Conservation (phyloP, 2,113 vertebrate genomes). For the Cynocephalus volans region DNA sequence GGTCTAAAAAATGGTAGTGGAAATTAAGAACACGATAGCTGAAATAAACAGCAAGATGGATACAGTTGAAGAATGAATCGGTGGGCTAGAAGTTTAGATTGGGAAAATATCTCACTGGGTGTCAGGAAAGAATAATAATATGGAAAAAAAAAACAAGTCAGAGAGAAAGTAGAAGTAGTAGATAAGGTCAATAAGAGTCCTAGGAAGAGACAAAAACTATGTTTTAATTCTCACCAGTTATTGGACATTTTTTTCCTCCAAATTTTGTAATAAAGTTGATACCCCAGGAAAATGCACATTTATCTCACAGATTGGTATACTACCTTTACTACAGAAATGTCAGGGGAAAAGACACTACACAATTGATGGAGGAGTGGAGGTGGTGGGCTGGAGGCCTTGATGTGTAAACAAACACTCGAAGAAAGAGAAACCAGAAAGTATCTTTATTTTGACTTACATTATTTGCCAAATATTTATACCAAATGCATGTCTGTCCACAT, state of each 20-base stretch:
- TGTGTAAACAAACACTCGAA: not conserved
- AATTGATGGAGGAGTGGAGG: not conserved
- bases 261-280: not conserved
- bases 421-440: not conserved
- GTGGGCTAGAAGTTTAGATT: not conserved
- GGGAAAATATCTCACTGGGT: not conserved
- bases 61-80: not conserved
- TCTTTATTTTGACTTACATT: not conserved
- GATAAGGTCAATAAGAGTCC: not conserved
- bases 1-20: not conserved
- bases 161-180: not conserved
- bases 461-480: not conserved
- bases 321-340: not conserved
- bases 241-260: not conserved
- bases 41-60: not conserved
- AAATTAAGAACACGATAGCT: slow-evolving; percentile 54
- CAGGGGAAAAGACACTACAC: not conserved
- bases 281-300: not conserved
- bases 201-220: not conserved
- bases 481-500: not conserved
- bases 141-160: not conserved
- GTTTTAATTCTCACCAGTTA: not conserved
- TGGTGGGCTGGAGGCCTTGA: not conserved
- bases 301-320: not conserved
- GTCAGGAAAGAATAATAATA: not conserved